These are phyloP conservation scores for Hybos culiciformis DNA, from an alignment of 2,888 invertebrate genomes.

Conservation along the genomic window DNA sequence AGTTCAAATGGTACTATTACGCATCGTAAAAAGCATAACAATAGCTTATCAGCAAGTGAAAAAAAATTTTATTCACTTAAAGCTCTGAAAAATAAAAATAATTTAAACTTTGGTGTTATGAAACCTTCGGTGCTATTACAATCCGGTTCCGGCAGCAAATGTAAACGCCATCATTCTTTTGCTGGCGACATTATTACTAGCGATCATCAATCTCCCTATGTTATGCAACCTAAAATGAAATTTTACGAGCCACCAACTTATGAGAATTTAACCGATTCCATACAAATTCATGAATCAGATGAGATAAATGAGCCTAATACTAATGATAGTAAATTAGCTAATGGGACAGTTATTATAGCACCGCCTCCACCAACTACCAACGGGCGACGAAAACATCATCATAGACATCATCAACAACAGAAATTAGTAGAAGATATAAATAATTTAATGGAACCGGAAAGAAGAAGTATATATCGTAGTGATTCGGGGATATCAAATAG, in stretches of 20 bases:
- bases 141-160: constrained; percentile 19
- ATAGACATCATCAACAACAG: constrained; percentile 18
- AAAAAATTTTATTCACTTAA: constrained; percentile 35
- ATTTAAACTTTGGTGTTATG: constrained; percentile 17
- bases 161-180: constrained; percentile 35
- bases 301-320: constrained; percentile 15
- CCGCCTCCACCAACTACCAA: constrained; percentile 2
- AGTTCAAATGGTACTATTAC: neutral
- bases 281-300: constrained; percentile 44
- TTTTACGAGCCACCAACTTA: constrained; percentile 38
- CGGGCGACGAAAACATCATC: constrained; percentile 7
- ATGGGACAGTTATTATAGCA: constrained; percentile 20
- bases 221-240: constrained; percentile 22
- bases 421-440: constrained; percentile 26
- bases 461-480: constrained; percentile 34
- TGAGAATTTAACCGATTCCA: constrained; percentile 52
- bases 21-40: neutral
- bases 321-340: constrained; percentile 18
- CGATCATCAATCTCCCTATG: constrained; percentile 15
- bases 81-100: constrained; percentile 15
- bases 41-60: constrained; percentile 14
- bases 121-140: constrained; percentile 8
- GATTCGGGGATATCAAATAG: constrained; percentile 37
- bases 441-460: constrained; percentile 29
- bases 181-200: constrained; percentile 30